These are phyloP conservation scores for Zygogramma bicolorata DNA, from an alignment of 2,888 invertebrate species.

Conservation along the genomic window DNA sequence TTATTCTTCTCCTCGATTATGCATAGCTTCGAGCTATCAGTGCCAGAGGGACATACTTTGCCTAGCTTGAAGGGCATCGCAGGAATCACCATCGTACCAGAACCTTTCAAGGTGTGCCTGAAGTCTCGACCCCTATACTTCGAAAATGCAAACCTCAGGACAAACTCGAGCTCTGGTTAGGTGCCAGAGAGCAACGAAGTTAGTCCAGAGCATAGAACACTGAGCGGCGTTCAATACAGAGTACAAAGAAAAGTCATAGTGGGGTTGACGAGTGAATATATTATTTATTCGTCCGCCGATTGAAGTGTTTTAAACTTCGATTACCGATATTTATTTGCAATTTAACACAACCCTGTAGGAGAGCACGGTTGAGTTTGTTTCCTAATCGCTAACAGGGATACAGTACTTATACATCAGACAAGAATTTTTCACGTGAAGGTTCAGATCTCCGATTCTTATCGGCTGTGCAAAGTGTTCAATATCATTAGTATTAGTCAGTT, in stretches of 20 bases:
- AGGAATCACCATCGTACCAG: constrained; percentile 87
- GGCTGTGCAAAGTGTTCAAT: constrained; percentile 67
- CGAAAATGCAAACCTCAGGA: constrained; percentile 62
- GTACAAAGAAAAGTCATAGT: constrained; percentile 10
- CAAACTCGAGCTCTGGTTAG: constrained; percentile 44
- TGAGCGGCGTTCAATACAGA: not conserved
- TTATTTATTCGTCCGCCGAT: constrained; percentile 2
- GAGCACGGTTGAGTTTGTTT: constrained; percentile 53
- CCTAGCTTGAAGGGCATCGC: constrained; percentile 86
- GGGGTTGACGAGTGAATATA: not conserved
- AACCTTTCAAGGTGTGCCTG: constrained; percentile 81
- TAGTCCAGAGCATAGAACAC: not conserved
- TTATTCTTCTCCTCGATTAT: constrained; percentile 87
- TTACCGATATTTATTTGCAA: constrained; percentile 1
- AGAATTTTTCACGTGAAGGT: constrained; percentile 34
- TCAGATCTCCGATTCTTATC: constrained; percentile 62
- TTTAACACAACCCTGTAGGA: constrained; percentile 20
- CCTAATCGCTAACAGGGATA: constrained; percentile 42
- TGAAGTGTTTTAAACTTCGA: not conserved
- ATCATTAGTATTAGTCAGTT: constrained; percentile 12
- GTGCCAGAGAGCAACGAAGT: not conserved
- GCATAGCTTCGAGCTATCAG: constrained; percentile 82
- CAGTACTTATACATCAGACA: constrained; percentile 45
- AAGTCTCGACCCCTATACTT: constrained; percentile 70
- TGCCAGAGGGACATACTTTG: constrained; percentile 78